Percentiles rank a stretch among this genome's conserved stretches.
Evolutionary conservation across 2,113 vertebrate genomes (phyloP).

Genomic region (Macrotis lagotis): DNA sequence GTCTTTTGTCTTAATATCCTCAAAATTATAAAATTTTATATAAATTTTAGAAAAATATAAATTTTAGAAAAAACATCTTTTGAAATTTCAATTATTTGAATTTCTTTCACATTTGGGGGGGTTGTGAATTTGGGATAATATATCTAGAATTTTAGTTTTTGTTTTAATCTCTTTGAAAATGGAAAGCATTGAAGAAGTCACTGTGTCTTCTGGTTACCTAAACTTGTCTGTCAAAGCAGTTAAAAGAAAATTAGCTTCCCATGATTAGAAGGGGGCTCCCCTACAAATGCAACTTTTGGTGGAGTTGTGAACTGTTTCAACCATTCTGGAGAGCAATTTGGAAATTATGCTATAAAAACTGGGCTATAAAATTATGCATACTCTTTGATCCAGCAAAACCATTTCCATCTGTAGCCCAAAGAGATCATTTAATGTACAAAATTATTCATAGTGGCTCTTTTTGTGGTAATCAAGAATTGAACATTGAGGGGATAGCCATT

Average conservation of each 20-base stretch:
- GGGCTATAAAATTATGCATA: too few species aligned
- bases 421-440: too few species aligned
- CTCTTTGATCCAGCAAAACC: too few species aligned
- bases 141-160: not conserved
- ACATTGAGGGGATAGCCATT: too few species aligned
- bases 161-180: not conserved
- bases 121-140: not conserved
- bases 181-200: not conserved
- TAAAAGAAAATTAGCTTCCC: not conserved
- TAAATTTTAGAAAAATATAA: not conserved
- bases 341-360: too few species aligned
- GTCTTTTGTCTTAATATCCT: not conserved
- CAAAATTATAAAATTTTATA: not conserved
- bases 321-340: too few species aligned
- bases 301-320: too few species aligned
- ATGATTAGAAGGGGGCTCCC: not conserved
- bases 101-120: not conserved
- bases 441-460: too few species aligned
- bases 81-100: not conserved
- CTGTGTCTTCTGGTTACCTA: not conserved
- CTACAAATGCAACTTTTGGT: too few species aligned
- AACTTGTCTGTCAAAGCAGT: not conserved
- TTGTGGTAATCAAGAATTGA: too few species aligned
- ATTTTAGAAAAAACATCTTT: not conserved
- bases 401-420: too few species aligned